phyloP scores from a whole-genome alignment of 2,888 invertebrate species.

The Ormyrus pomaceus region DNA sequence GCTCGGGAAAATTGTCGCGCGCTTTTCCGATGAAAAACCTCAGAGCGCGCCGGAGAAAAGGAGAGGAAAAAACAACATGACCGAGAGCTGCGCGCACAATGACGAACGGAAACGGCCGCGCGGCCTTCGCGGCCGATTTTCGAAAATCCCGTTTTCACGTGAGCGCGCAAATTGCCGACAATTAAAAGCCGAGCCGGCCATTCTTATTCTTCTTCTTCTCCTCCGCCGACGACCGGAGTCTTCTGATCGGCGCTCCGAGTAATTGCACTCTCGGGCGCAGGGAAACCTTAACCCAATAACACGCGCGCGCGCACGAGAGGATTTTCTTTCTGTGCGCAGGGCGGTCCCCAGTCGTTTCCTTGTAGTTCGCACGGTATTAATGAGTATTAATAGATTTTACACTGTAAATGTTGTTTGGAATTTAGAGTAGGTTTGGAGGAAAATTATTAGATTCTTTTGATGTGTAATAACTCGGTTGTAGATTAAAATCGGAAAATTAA shows the following conservation, averaged over 20 bases:
- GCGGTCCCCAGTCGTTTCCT: background rate
- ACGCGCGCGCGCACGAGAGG: background rate
- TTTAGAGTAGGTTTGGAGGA: no score
- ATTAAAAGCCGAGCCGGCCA: constrained; percentile 47
- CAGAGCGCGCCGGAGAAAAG: background rate
- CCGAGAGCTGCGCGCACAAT: no score
- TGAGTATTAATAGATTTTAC: no score
- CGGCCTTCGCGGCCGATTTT: constrained; percentile 36
- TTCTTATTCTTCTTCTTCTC: constrained; percentile 12
- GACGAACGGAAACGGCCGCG: constrained; percentile 40
- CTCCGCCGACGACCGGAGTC: no score
- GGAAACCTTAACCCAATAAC: constrained; percentile 47
- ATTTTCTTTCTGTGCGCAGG: background rate
- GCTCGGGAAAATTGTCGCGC: background rate
- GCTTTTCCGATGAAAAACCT: background rate
- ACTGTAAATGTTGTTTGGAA: no score
- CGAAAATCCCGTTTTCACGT: constrained; percentile 39
- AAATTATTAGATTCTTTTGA: no score
- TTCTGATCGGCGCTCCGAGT: background rate
- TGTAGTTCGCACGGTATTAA: background rate
- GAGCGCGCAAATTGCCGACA: constrained; percentile 45
- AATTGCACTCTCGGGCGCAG: constrained; percentile 3
- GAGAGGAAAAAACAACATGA: no score
- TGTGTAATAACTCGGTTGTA: no score
- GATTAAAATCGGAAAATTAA: no score